phyloP scores from a whole-genome alignment of 2,113 vertebrate species.

The Psammodynastes pulverulentus region DNA sequence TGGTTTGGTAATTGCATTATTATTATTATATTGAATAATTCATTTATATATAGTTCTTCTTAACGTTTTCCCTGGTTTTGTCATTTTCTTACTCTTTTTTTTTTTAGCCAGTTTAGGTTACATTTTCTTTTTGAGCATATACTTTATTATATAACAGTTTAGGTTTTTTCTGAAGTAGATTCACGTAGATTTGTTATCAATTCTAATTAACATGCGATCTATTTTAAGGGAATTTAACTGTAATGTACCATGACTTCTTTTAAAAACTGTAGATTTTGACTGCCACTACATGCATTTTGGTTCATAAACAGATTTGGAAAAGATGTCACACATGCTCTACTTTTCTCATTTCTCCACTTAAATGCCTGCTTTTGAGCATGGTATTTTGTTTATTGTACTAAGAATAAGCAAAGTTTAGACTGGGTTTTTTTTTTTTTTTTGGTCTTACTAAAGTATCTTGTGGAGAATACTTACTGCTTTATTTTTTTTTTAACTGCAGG shows the following conservation, averaged over 20 bases:
- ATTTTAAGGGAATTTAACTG: background rate
- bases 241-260: background rate
- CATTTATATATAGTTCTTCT: background rate
- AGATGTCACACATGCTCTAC: background rate
- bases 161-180: background rate
- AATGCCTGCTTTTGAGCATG: background rate
- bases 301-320: background rate
- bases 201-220: background rate
- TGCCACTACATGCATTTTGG: background rate
- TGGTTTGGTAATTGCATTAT: background rate
- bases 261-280: background rate
- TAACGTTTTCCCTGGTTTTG: background rate
- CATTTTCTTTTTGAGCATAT: background rate
- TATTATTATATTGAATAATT: background rate
- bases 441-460: background rate
- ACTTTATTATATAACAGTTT: background rate
- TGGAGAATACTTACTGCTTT: background rate
- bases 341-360: background rate
- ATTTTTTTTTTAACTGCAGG: conserved; percentile 67
- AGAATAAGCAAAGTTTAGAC: background rate
- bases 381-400: background rate
- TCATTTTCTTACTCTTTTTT: background rate
- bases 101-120: background rate
- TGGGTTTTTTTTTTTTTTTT: background rate
- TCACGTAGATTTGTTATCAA: background rate